Evolutionary conservation across 2,888 invertebrate genomes (phyloP), one percentile per base, ranked within the genome.

Genomic region (Stenurella melanura): DNA sequence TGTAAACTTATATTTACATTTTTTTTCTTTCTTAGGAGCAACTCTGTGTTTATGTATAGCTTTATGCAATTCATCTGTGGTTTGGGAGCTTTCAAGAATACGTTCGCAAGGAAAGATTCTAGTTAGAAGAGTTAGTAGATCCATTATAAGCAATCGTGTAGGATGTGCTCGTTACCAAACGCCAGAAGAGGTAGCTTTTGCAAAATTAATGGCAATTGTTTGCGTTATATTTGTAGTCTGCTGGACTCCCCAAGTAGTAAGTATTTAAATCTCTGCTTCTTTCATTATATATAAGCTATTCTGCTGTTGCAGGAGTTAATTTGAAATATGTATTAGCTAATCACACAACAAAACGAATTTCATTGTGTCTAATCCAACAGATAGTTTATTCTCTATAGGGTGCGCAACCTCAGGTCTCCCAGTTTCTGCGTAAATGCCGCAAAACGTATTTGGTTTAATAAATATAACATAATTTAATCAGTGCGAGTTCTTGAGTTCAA

Each of bases 181-280:
- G 0, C 93, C 93, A 0, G 96, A 96, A 87, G 96, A 96, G 89
- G 92, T 96, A 69, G 95, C 96, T 78, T 96, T 97, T 89, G 96
- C 96, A 82, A 92, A 94, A 84, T 92, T 96, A 60, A 96, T 96
- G 96, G 94, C 95, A 1, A 92, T 94, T 69, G 92, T 97, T 58
- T 96, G 96, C 80, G 92, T 96, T 80, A 93, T 95, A 34, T 96
- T 96, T 88, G 94, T 96, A 85, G 90, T 94, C 60, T 96, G 96
- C 89, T 97, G 96, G 96, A 91, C 96, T 90, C 96, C 96, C 26
- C 96, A 96, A 89, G 94, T 96, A 95, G 96, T 96, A 87, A 91
- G 83, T 82, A 77, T 58, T 69, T 61, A 6, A 1, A 42, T 42
- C 42, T 42, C 15, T 12, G 7, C 42, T 42, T 42, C 42, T 42